Evolutionary conservation across 2,888 invertebrate genomes (phyloP), one percentile per base, ranked within the genome.

Genomic region (Lithophane socia): DNA sequence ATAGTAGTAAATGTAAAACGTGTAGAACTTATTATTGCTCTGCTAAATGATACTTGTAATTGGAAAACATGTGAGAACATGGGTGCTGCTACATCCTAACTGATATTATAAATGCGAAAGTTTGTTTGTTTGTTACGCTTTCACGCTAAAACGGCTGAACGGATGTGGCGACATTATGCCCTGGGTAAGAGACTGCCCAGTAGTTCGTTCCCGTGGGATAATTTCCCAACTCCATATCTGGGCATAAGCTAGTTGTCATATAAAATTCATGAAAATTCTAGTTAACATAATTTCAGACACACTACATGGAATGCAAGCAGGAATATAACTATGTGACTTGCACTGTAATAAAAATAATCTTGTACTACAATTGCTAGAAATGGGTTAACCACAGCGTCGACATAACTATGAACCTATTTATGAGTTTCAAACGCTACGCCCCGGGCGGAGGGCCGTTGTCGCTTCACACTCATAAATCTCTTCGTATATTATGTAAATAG

Each of bases 401-500:
- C 68, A 61, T 80, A 60, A 54, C 61, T 65, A 85, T 60, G 29
- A 67, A 66, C 44, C 52, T 65, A 75, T 75, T 75, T 66, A 85
- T 56, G 82, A 69, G 58, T 42, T 60, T 52, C 60, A 60, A 82
- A 66, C 56, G n/a, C 29, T 73, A 72, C 70, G 64, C 72, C 76
- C 77, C 42, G 63, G 58, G 73, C 71, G 61, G 73, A 71, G 80
- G 64, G 73, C 67, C 60, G 64, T 63, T 68, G 77, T 68, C 75
- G 71, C 70, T 73, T 83, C 70, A 24, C 66, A 67, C 77, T 75
- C 75, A 77, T 86, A 86, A 87, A 86, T 87, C 80, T 83, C 86
- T 77, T 79, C 75, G 79, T 79, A 77, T 76, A 80, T 80, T 80
- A 83, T 70, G 87, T 74, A 80, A 86, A 86, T 85, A 87, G 77